A percentile compares a stretch with the other conserved stretches of the same genome.
Conservation (phyloP, 2,113 vertebrate genomes). For the Arizona elegans region DNA sequence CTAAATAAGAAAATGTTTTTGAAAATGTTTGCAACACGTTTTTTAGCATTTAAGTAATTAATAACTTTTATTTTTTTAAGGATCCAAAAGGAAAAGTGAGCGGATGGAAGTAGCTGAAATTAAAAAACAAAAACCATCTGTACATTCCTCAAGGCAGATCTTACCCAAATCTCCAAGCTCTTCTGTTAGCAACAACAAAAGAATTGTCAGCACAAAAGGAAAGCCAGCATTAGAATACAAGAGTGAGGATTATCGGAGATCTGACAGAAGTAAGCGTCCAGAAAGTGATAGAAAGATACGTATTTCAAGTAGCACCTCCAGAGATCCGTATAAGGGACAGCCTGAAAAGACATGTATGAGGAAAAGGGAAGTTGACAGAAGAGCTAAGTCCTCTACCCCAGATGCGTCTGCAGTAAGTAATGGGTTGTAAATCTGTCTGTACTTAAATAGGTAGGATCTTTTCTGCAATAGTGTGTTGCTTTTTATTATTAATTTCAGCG, state of each 20-base stretch:
- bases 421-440: constrained; percentile 59
- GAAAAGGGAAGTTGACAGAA: constrained; percentile 82
- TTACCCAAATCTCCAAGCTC: constrained; percentile 79
- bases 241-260: constrained; percentile 82
- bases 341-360: constrained; percentile 75
- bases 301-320: constrained; percentile 66
- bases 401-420: constrained; percentile 77
- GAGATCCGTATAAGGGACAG: constrained; percentile 78
- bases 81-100: constrained; percentile 91
- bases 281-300: constrained; percentile 80
- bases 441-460: background rate
- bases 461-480: background rate
- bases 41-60: background rate
- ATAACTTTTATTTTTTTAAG: constrained; percentile 64
- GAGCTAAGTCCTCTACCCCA: constrained; percentile 79
- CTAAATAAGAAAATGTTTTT: background rate
- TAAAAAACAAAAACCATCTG: constrained; percentile 84
- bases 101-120: constrained; percentile 79
- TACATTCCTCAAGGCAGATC: constrained; percentile 79
- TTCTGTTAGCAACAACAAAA: constrained; percentile 80
- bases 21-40: background rate
- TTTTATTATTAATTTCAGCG: background rate
- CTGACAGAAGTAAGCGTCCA: constrained; percentile 75
- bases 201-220: constrained; percentile 71
- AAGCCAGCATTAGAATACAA: constrained; percentile 75